phyloP scores from a whole-genome alignment of 1,140 invertebrate genomes.

The Oryctes rhinoceros region DNA sequence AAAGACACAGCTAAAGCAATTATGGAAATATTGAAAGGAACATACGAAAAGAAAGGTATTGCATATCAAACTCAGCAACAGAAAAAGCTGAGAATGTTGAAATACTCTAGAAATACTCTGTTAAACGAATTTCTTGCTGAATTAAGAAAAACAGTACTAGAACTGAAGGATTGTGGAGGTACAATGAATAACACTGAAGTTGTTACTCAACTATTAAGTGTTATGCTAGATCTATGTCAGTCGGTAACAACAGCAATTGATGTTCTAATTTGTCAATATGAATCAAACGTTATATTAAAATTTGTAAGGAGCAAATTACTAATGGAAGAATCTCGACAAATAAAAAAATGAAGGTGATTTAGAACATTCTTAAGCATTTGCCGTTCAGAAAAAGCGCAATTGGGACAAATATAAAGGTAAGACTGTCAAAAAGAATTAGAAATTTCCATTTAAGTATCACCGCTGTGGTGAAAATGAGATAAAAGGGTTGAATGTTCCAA shows the following conservation, averaged over 20 bases:
- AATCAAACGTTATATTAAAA: not conserved
- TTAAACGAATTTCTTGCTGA: not conserved
- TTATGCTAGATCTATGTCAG: not conserved
- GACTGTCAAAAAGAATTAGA: not conserved
- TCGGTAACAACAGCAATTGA: not conserved
- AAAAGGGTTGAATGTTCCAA: not conserved
- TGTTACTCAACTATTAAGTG: not conserved
- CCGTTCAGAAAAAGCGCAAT: too few species aligned
- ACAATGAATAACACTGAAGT: not conserved
- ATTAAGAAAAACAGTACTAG: not conserved
- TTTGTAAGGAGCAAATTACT: not conserved
- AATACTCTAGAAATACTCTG: not conserved
- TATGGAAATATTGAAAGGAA: not conserved
- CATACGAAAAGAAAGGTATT: not conserved
- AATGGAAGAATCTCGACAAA: not conserved
- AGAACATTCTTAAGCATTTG: conserved; percentile 48
- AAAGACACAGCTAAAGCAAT: not conserved
- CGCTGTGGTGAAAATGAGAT: not conserved
- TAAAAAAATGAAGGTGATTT: not conserved
- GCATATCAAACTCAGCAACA: not conserved
- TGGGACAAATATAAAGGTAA: not conserved
- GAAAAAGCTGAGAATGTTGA: not conserved
- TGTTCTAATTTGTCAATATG: not conserved
- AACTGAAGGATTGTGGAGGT: not conserved
- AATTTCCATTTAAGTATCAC: not conserved